Conservation (phyloP, 2,113 vertebrate genomes). For the Tetrax tetrax region DNA sequence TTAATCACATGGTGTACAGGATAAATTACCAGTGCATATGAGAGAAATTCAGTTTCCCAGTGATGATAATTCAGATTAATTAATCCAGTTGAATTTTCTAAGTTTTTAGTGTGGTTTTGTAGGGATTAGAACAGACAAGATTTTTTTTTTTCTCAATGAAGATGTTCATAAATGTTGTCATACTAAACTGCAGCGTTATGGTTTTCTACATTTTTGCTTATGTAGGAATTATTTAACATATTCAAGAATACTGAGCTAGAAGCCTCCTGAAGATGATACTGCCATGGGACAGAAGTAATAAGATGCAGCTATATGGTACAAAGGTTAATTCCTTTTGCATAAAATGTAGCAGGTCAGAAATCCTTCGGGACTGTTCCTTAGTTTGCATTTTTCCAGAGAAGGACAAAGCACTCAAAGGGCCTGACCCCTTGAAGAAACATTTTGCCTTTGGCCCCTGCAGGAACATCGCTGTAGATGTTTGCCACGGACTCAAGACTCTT, state of each 20-base stretch:
- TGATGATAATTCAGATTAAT: background rate
- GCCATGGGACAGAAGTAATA: background rate
- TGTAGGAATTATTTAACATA: background rate
- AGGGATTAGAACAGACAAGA: background rate
- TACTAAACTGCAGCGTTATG: background rate
- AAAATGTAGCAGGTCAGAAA: background rate
- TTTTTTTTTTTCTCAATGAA: background rate
- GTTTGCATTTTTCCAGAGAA: background rate
- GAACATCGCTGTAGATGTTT: background rate
- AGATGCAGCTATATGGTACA: background rate
- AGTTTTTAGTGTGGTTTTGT: background rate
- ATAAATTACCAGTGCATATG: background rate
- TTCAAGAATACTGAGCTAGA: background rate
- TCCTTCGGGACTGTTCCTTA: fast-evolving
- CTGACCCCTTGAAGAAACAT: background rate
- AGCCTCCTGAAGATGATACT: background rate
- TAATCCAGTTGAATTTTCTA: background rate
- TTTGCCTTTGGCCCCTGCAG: background rate
- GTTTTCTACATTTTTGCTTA: background rate
- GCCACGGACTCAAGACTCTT: too few species aligned
- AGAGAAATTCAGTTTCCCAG: background rate
- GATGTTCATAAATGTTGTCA: background rate
- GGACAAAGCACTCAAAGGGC: background rate
- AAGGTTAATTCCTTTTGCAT: background rate
- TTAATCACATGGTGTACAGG: background rate